Percentiles rank a stretch among this genome's conserved stretches.
phyloP scores from a whole-genome alignment of 2,113 vertebrate species.

The Lepus europaeus region DNA sequence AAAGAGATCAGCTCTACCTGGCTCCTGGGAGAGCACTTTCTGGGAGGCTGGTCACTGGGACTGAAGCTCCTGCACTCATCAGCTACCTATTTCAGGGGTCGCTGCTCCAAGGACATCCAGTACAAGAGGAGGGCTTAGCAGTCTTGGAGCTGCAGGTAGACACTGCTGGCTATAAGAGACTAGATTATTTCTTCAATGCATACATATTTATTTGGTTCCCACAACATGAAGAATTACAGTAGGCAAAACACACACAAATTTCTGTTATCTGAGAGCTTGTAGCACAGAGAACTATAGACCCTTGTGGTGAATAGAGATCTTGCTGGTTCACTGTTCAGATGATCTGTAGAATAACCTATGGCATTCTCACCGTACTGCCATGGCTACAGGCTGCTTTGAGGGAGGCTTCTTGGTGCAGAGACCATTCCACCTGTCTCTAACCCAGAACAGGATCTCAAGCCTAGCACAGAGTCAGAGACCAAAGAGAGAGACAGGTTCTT shows the following conservation, averaged over 20 bases:
- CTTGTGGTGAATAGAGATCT: not conserved
- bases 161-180: not conserved
- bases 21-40: not conserved
- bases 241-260: not conserved
- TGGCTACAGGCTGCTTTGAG: not conserved
- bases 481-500: not conserved
- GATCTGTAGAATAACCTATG: not conserved
- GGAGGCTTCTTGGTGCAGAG: not conserved
- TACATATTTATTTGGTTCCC: not conserved
- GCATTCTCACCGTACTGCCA: not conserved
- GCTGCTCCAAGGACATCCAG: not conserved
- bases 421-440: not conserved
- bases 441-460: not conserved
- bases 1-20: not conserved
- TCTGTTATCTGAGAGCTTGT: not conserved
- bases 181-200: not conserved
- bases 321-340: not conserved
- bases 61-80: not conserved
- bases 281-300: not conserved
- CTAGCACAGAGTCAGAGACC: not conserved
- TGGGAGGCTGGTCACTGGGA: not conserved
- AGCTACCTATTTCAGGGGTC: not conserved
- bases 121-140: not conserved
- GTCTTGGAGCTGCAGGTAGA: not conserved
- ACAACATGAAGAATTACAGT: not conserved